These are phyloP conservation scores for Drosophila siamana DNA, from an alignment of 2,888 invertebrate species.

Conservation along the genomic window DNA sequence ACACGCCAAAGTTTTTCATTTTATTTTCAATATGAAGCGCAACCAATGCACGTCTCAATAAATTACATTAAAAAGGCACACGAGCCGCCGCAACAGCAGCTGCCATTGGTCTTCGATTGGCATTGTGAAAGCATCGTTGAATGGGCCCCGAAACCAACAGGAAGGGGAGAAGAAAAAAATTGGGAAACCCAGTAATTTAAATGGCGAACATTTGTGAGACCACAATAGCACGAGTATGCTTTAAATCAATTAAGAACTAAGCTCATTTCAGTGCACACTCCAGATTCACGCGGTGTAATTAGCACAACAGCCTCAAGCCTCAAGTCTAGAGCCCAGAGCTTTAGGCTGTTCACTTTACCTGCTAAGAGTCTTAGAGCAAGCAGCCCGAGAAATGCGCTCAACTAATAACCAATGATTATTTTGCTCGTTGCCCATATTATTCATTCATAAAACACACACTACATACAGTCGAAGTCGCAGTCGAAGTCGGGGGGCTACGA, in stretches of 20 bases:
- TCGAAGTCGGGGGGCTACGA: too few species aligned
- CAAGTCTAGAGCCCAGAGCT: too few species aligned
- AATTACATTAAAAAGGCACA: constrained; percentile 62
- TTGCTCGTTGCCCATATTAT: constrained; percentile 43
- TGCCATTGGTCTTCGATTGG: constrained; percentile 5
- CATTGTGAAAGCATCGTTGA: constrained; percentile 24
- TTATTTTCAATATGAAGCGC: constrained; percentile 39
- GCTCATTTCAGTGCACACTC: neutral
- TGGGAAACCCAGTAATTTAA: neutral
- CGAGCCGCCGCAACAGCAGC: constrained; percentile 14
- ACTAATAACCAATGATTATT: constrained; percentile 54
- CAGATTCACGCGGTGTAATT: neutral
- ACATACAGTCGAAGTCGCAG: too few species aligned
- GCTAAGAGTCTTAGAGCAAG: constrained; percentile 1
- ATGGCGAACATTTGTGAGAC: neutral
- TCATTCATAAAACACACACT: constrained; percentile 73
- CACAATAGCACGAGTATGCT: neutral
- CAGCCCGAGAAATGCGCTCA: neutral
- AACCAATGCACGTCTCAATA: constrained; percentile 66
- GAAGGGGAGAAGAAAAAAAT: neutral
- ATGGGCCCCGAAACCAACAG: neutral
- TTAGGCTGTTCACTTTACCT: neutral
- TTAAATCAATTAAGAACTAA: constrained; percentile 13
- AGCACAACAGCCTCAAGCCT: neutral
- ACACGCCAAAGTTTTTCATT: constrained; percentile 30